phyloP scores from a whole-genome alignment of 2,888 invertebrate genomes.

The Carterocephalus palaemon region DNA sequence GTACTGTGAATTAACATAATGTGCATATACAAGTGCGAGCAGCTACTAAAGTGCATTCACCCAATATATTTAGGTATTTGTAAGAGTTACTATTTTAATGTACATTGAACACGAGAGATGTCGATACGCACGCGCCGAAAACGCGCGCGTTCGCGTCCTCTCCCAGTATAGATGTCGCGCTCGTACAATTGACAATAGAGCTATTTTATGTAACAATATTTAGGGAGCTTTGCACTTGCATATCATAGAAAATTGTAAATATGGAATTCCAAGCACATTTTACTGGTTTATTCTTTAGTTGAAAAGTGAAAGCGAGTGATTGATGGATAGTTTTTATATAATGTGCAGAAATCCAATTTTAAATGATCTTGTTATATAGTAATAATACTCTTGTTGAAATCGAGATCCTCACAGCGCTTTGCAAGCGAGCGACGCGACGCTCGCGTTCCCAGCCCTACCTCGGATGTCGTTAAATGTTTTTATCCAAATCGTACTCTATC shows the following conservation, averaged over 20 bases:
- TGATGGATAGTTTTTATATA: conserved; percentile 26
- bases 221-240: conserved; percentile 80
- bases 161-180: conserved; percentile 58
- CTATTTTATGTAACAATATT: conserved; percentile 56
- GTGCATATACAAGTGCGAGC: conserved; percentile 77
- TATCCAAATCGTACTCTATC: too few relatives aligned
- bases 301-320: conserved; percentile 27
- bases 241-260: conserved; percentile 74
- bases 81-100: conserved; percentile 57
- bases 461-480: conserved; percentile 25
- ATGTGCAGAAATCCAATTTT: conserved; percentile 28
- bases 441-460: conserved; percentile 14
- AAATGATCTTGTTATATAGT: conserved; percentile 26
- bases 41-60: conserved; percentile 63
- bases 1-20: conserved; percentile 66
- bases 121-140: conserved; percentile 42
- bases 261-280: conserved; percentile 52
- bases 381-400: conserved; percentile 18
- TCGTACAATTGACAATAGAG: conserved; percentile 45
- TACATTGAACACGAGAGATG: conserved; percentile 40
- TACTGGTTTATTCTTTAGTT: conserved; percentile 39
- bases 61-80: conserved; percentile 52
- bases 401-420: conserved; percentile 8
- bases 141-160: conserved; percentile 49
- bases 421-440: conserved; percentile 10